Evolutionary conservation across 2,113 vertebrate species (phyloP).

Genomic region (Thinocorus orbignyianus): DNA sequence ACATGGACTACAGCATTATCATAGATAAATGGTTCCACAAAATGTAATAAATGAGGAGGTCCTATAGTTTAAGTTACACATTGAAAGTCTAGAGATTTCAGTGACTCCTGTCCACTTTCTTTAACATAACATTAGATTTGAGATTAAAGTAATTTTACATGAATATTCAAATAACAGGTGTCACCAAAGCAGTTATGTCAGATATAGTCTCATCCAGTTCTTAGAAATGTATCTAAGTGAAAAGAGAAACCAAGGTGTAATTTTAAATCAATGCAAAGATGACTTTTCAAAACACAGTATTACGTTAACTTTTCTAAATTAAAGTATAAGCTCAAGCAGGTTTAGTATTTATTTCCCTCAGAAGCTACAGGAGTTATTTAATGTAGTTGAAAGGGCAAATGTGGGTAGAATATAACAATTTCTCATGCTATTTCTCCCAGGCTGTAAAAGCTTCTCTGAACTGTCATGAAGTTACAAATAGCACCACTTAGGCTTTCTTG

Average conservation of each 20-base stretch:
- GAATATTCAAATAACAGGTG: neutral
- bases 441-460: neutral
- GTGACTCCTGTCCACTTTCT: neutral
- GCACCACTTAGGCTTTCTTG: neutral
- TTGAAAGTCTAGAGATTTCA: neutral
- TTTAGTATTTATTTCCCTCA: neutral
- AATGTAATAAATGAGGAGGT: neutral
- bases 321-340: neutral
- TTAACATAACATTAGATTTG: neutral
- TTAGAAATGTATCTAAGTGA: neutral
- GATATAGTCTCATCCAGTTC: neutral
- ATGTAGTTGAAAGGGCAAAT: neutral
- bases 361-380: neutral
- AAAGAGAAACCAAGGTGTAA: neutral
- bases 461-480: neutral
- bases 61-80: neutral
- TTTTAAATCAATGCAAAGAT: neutral
- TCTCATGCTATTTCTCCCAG: neutral
- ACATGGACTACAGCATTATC: neutral
- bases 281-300: neutral
- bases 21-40: neutral
- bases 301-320: neutral
- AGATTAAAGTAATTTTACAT: neutral
- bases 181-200: neutral
- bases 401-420: neutral